Conservation (phyloP, 1,140 invertebrate genomes). For the Geopemphigus sp. region DNA sequence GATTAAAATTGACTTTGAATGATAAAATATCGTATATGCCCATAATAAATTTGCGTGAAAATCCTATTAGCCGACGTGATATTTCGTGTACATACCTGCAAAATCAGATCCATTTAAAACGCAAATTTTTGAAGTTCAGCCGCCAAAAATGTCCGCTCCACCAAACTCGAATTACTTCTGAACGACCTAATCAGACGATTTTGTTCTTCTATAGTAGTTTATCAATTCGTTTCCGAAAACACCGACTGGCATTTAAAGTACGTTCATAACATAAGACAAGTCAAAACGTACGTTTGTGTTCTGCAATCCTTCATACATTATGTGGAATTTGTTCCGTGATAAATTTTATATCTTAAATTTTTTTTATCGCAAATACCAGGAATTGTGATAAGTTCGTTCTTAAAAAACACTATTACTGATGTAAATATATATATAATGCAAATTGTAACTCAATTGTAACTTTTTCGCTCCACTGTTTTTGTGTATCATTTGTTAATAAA, state of each 20-base stretch:
- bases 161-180: neutral
- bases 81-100: neutral
- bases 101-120: slow-evolving; percentile 3
- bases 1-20: neutral
- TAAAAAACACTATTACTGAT: too few species aligned
- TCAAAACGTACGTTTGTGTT: too few species aligned
- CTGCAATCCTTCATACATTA: too few species aligned
- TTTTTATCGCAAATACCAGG: too few species aligned
- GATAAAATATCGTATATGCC: neutral
- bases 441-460: neutral
- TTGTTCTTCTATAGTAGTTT: neutral
- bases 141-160: neutral
- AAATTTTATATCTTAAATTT: too few species aligned
- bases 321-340: too few species aligned
- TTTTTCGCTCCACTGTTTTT: neutral
- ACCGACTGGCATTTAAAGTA: too few species aligned
- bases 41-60: too few species aligned
- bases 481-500: neutral
- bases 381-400: too few species aligned
- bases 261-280: too few species aligned
- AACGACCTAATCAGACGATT: too few species aligned
- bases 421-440: neutral
- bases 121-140: neutral
- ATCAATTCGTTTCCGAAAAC: neutral
- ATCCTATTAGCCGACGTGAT: too few species aligned